Percentiles rank a stretch among this genome's conserved stretches.
Evolutionary conservation across 2,113 vertebrate genomes (phyloP).

Genomic region (Myocastor coypus): DNA sequence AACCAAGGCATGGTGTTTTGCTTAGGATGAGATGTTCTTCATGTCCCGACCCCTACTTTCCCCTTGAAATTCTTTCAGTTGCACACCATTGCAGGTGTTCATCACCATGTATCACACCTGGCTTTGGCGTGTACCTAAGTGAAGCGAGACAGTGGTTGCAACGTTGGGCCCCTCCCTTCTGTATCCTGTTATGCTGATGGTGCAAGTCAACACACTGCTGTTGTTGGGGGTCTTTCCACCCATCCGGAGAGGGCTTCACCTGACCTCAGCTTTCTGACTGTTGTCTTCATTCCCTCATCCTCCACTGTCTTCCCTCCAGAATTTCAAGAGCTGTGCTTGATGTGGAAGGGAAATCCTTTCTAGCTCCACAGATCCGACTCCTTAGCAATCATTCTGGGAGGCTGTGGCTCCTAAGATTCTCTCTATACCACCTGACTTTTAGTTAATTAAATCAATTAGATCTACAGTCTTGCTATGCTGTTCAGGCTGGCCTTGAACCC

Average conservation of each 20-base stretch:
- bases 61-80: background rate
- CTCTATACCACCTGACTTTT: background rate
- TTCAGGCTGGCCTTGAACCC: too few species aligned
- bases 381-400: background rate
- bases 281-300: background rate
- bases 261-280: background rate
- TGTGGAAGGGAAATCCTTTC: background rate
- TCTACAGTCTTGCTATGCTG: too few species aligned
- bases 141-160: background rate
- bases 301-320: background rate
- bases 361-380: background rate
- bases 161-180: background rate
- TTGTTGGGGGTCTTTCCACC: background rate
- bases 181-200: background rate
- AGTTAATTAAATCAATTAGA: too few species aligned
- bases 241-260: background rate
- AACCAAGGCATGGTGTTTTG: background rate
- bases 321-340: background rate
- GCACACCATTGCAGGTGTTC: background rate
- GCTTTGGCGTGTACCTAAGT: background rate
- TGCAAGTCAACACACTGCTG: background rate
- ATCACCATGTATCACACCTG: background rate
- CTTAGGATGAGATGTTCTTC: background rate
- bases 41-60: background rate
- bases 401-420: background rate